Conservation (phyloP, 2,888 invertebrate species). For the Chrysolina oricalcia region DNA sequence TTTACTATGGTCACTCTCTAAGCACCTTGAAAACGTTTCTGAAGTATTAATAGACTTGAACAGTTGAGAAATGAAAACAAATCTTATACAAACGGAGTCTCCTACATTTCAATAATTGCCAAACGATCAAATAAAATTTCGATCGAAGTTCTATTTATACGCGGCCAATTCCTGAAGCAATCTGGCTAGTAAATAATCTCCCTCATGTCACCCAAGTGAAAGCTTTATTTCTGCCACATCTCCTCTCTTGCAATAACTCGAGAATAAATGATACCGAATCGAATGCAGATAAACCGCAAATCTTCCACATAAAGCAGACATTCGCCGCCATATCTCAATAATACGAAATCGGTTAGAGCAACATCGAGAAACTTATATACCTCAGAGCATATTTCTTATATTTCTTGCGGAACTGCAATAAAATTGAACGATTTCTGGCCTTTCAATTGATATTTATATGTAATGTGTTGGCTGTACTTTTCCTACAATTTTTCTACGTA, state of each 20-base stretch:
- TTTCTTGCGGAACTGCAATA: background rate
- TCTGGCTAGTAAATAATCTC: constrained; percentile 5
- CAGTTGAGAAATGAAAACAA: background rate
- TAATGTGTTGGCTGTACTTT: background rate
- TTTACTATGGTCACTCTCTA: too few species aligned
- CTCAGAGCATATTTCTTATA: constrained; percentile 3
- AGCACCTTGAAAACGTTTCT: too few species aligned
- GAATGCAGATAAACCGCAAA: constrained; percentile 44
- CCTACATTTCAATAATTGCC: background rate
- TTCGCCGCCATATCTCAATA: constrained; percentile 43
- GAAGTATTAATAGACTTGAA: too few species aligned
- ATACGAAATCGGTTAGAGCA: constrained; percentile 39
- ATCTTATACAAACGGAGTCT: background rate
- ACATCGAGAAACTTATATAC: constrained; percentile 29
- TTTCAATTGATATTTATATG: background rate
- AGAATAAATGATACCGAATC: constrained; percentile 35
- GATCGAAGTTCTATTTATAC: background rate
- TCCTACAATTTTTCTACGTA: background rate
- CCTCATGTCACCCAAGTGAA: background rate
- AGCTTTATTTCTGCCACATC: constrained; percentile 10
- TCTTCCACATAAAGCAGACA: constrained; percentile 40
- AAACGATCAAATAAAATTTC: background rate
- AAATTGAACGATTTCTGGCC: background rate
- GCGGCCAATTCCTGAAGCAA: constrained; percentile 4
- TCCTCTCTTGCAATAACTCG: constrained; percentile 38